Conservation (phyloP, 2,888 invertebrate genomes). For the Pammene fasciana region DNA sequence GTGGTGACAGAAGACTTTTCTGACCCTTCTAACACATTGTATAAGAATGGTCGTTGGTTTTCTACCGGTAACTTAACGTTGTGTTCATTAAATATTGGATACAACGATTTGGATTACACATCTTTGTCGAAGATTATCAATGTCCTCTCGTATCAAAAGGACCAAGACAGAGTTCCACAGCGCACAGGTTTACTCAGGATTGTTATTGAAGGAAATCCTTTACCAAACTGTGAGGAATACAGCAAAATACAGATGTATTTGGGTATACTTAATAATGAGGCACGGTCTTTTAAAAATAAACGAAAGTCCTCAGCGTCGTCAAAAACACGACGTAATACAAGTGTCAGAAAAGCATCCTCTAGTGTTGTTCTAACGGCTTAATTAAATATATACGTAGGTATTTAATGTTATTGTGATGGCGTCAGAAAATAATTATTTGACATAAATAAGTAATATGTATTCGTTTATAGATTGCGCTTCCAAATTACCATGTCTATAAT, state of each 20-base stretch:
- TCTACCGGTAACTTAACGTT: slow-evolving; percentile 58
- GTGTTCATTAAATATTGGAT: slow-evolving; percentile 62
- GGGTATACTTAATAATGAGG: slow-evolving; percentile 35
- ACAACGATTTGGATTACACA: slow-evolving; percentile 54
- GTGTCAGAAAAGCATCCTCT: background rate
- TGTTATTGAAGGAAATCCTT: slow-evolving; percentile 57
- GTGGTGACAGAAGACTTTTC: slow-evolving; percentile 54
- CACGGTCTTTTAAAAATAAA: background rate
- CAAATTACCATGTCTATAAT: too few species aligned
- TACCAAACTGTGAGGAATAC: slow-evolving; percentile 54
- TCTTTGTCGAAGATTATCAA: slow-evolving; percentile 51
- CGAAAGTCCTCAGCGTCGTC: background rate
- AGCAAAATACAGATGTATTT: slow-evolving; percentile 49
- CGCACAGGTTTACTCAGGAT: slow-evolving; percentile 57
- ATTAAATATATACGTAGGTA: background rate
- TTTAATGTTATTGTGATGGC: background rate
- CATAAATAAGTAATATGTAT: too few species aligned
- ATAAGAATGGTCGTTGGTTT: slow-evolving; percentile 45
- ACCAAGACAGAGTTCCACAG: slow-evolving; percentile 25
- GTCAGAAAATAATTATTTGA: too few species aligned
- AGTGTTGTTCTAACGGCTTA: background rate
- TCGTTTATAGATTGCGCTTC: too few species aligned
- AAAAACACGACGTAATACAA: background rate
- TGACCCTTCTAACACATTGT: slow-evolving; percentile 43
- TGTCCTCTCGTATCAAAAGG: slow-evolving; percentile 57